A percentile compares a stretch with the other conserved stretches of the same genome.
These are phyloP conservation scores for Atrichornis clamosus DNA, from an alignment of 2,113 vertebrate genomes.

Conservation along the genomic window DNA sequence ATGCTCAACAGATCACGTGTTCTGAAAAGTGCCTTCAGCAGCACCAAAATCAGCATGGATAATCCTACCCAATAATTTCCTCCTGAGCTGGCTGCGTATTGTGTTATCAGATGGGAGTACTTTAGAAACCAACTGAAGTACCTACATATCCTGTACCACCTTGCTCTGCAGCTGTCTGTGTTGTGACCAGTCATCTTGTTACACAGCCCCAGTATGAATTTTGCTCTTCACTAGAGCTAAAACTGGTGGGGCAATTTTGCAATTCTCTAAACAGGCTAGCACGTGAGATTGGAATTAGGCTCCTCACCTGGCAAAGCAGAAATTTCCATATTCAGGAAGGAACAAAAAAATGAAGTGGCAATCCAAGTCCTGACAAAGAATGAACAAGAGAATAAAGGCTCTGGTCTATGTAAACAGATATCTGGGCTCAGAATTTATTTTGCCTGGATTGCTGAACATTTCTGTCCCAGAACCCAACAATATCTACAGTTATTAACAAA, in stretches of 20 bases:
- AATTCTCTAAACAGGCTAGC: neutral
- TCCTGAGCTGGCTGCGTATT: neutral
- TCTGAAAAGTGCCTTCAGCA: neutral
- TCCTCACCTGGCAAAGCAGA: neutral
- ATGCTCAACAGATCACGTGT: accelerated
- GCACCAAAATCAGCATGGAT: neutral
- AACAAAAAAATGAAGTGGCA: neutral
- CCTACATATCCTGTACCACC: accelerated
- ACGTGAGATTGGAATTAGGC: neutral
- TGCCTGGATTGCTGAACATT: neutral
- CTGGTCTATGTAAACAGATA: neutral
- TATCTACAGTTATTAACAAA: neutral
- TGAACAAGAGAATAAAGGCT: neutral
- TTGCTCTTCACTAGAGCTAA: neutral
- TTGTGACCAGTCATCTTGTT: neutral
- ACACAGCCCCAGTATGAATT: neutral
- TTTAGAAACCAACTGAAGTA: neutral
- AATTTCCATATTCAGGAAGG: neutral
- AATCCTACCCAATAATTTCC: neutral
- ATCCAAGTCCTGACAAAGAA: neutral
- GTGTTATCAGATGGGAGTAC: neutral
- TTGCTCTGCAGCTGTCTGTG: neutral
- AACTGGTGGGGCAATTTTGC: neutral
- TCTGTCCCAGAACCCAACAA: neutral
- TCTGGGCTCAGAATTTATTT: neutral